Percentiles rank a stretch among this genome's conserved stretches.
Conservation (phyloP, 2,113 vertebrate species). For the Xyliphius kryptos region DNA sequence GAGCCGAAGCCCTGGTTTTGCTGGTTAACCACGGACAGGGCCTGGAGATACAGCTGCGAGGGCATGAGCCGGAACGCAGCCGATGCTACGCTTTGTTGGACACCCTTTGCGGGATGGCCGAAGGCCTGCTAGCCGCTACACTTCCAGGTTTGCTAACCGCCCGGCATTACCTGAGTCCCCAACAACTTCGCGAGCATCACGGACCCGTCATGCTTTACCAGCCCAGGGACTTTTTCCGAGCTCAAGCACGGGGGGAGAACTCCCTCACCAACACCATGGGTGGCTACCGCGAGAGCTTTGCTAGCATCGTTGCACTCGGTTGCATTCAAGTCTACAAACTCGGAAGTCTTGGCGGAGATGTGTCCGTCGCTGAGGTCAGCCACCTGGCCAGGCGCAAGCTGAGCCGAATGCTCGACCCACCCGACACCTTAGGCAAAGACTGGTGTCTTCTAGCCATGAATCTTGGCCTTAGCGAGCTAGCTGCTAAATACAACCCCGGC, state of each 20-base stretch:
- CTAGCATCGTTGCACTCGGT: conserved; percentile 87
- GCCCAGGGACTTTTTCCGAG: conserved; percentile 91
- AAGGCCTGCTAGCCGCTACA: conserved; percentile 83
- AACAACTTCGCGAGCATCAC: conserved; percentile 90
- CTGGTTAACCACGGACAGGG: conserved; percentile 97
- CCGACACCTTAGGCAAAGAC: conserved; percentile 93
- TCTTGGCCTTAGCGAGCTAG: conserved; percentile 86
- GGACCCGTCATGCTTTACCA: conserved; percentile 96
- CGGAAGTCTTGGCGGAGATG: conserved; percentile 78
- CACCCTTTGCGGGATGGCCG: conserved; percentile 85
- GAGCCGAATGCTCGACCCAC: conserved; percentile 88
- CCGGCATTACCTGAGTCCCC: conserved; percentile 92
- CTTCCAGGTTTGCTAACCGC: conserved; percentile 85
- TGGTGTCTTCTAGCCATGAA: conserved; percentile 99
- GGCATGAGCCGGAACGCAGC: conserved; percentile 77
- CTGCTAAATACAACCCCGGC: conserved; percentile 79
- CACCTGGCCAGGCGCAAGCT: conserved; percentile 83
- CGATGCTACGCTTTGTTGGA: conserved; percentile 89
- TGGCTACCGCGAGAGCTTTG: conserved; percentile 92
- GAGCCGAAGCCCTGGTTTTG: conserved; percentile 83
- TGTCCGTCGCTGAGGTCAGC: conserved; percentile 82
- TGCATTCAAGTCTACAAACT: conserved; percentile 86
- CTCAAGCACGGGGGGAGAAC: conserved; percentile 80
- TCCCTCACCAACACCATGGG: conserved; percentile 94
- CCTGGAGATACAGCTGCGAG: conserved; percentile 87